Conservation (phyloP, 1,140 invertebrate species). For the Oryctes rhinoceros region DNA sequence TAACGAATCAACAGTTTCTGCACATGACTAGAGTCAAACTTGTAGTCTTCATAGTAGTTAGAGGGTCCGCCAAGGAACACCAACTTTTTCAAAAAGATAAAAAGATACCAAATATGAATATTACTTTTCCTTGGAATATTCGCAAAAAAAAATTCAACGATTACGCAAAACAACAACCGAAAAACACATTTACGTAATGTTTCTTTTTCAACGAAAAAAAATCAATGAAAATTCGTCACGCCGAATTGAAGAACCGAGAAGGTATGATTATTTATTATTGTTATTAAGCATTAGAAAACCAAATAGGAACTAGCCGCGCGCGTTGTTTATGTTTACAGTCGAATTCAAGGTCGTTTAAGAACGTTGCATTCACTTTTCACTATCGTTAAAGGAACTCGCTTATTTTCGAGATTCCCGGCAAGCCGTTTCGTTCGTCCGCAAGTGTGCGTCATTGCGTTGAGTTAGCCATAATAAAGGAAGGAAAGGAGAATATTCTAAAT, state of each 20-base stretch:
- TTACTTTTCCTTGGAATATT: too few relatives aligned
- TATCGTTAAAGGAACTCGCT: constrained; percentile 14
- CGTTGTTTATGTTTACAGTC: constrained; percentile 15
- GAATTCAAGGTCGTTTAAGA: constrained; percentile 14
- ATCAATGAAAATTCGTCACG: too few relatives aligned
- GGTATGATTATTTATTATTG: background rate
- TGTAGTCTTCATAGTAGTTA: too few relatives aligned
- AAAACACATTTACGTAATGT: too few relatives aligned
- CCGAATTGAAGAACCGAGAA: background rate
- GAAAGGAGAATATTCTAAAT: background rate
- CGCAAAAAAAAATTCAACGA: too few relatives aligned
- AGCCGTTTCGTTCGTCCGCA: background rate
- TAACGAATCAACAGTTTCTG: too few relatives aligned
- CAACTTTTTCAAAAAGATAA: too few relatives aligned
- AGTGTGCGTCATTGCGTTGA: background rate
- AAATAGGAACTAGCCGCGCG: background rate
- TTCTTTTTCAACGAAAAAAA: too few relatives aligned
- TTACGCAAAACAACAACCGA: too few relatives aligned
- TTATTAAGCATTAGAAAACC: constrained; percentile 14
- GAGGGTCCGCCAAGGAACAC: too few relatives aligned
- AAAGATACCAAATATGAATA: too few relatives aligned
- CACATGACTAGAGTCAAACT: too few relatives aligned
- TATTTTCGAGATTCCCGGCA: constrained; percentile 3
- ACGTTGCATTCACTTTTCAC: constrained; percentile 21
- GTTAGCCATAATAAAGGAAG: background rate